Evolutionary conservation across 2,888 invertebrate species (phyloP).

Genomic region (Notocelia uddmanniana): DNA sequence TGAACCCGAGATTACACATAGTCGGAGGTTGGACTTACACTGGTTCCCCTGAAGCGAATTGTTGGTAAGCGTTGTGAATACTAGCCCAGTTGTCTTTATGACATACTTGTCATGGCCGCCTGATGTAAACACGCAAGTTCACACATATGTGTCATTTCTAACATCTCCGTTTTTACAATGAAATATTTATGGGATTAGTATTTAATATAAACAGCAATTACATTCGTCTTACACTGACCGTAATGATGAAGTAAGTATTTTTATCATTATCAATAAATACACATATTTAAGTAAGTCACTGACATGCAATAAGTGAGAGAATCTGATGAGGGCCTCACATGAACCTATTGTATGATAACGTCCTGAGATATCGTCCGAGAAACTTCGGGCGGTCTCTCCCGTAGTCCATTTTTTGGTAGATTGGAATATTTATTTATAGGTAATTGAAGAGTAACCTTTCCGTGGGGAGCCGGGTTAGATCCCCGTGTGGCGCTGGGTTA

Average conservation of each 20-base stretch:
- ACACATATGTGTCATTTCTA: constrained; percentile 7
- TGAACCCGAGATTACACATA: neutral
- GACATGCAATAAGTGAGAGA: neutral
- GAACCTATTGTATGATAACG: too few relatives aligned
- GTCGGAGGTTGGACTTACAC: neutral
- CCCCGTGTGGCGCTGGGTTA: too few relatives aligned
- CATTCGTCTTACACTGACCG: neutral
- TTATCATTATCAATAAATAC: neutral
- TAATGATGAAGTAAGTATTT: constrained; percentile 15
- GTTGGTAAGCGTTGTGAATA: neutral
- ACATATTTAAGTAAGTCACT: neutral
- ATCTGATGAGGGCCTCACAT: too few relatives aligned
- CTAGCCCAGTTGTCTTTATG: neutral
- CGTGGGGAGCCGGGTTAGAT: too few relatives aligned
- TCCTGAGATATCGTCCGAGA: too few relatives aligned
- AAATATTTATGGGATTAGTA: constrained; percentile 1
- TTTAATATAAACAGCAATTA: neutral
- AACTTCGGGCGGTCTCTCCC: too few relatives aligned
- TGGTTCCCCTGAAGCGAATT: neutral
- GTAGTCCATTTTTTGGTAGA: too few relatives aligned
- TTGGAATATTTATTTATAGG: too few relatives aligned
- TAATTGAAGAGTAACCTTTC: too few relatives aligned
- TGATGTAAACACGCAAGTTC: neutral
- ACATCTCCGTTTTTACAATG: constrained; percentile 15
- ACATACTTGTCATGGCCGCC: constrained; percentile 8